phyloP scores from a whole-genome alignment of 2,888 invertebrate genomes.

The Eupithecia centaureata region DNA sequence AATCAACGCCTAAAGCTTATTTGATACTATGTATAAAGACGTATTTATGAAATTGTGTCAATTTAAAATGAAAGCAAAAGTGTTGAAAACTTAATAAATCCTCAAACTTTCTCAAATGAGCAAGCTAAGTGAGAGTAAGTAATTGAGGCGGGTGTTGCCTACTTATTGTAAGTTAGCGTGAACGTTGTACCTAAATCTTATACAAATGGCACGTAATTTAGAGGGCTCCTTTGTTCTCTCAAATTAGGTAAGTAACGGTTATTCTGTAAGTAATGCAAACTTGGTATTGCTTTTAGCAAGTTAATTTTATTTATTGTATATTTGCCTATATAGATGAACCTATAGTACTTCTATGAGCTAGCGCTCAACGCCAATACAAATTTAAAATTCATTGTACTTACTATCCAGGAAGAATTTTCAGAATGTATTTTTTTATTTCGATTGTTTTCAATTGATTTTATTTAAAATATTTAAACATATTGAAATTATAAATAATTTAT shows the following conservation, averaged over 20 bases:
- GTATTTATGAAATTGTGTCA: constrained; percentile 13
- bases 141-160: constrained; percentile 22
- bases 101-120: constrained; percentile 19
- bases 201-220: constrained; percentile 19
- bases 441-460: no score
- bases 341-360: background rate
- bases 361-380: background rate
- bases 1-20: background rate
- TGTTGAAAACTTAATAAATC: constrained; percentile 15
- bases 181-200: constrained; percentile 16
- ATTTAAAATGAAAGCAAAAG: constrained; percentile 16
- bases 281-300: background rate
- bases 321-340: background rate
- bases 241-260: background rate
- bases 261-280: background rate
- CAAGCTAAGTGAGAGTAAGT: constrained; percentile 5
- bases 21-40: background rate
- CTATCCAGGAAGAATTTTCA: background rate
- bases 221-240: background rate
- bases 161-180: constrained; percentile 13
- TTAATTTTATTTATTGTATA: no score
- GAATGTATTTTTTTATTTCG: no score
- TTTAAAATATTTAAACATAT: no score
- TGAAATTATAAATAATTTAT: no score
- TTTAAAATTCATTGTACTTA: background rate